Evolutionary conservation across 2,888 invertebrate genomes (phyloP).

Genomic region (Teleogryllus oceanicus): DNA sequence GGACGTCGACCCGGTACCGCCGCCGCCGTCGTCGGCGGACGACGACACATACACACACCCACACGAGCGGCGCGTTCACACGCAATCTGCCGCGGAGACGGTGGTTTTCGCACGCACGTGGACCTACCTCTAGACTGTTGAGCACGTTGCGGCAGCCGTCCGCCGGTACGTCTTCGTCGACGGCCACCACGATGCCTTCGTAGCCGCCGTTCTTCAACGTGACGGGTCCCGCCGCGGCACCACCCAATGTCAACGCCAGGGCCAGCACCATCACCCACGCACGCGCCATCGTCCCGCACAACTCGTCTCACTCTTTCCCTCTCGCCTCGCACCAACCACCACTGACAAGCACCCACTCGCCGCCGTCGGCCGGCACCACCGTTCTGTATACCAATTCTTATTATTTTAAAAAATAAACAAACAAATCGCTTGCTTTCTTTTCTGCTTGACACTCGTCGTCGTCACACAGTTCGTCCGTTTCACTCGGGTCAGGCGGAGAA

Average conservation of each 20-base stretch:
- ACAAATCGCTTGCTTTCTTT: not conserved
- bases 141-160: constrained; percentile 49
- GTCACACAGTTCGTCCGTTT: not conserved
- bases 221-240: not conserved
- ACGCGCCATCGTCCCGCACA: not conserved
- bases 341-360: not conserved
- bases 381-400: not conserved
- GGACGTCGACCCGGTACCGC: too few species aligned
- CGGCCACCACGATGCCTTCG: constrained; percentile 49
- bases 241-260: not conserved
- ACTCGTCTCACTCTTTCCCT: too few species aligned
- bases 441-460: not conserved
- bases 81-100: too few species aligned
- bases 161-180: constrained; percentile 49
- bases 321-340: too few species aligned
- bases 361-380: not conserved
- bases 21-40: too few species aligned
- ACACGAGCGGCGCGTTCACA: too few species aligned
- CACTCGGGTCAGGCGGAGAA: not conserved
- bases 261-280: not conserved
- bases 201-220: constrained; percentile 48
- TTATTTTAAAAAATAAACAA: not conserved
- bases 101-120: too few species aligned
- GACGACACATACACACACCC: too few species aligned
- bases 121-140: constrained; percentile 50